A percentile compares a stretch with the other conserved stretches of the same genome.
Evolutionary conservation across 1,140 invertebrate species (phyloP).

Genomic region (Drosophila yakuba): DNA sequence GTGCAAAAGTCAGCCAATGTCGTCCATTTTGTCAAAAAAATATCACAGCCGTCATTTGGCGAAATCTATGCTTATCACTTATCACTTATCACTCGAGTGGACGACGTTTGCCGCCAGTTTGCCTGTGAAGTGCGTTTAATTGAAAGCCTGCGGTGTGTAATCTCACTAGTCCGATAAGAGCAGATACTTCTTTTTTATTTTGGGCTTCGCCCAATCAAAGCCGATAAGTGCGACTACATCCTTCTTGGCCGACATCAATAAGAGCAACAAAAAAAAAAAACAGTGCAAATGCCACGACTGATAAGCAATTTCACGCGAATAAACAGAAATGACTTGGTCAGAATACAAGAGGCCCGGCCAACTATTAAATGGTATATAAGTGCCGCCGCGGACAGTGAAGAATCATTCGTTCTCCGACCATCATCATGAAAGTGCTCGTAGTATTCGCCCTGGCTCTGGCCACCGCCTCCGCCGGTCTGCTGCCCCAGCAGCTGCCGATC

Average conservation of each 20-base stretch:
- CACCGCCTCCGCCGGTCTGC: slow-evolving; percentile 60
- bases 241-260: slow-evolving; percentile 5
- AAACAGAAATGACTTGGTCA: slow-evolving; percentile 34
- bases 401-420: slow-evolving; percentile 65
- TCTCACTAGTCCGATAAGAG: slow-evolving; percentile 35
- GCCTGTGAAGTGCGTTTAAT: slow-evolving; percentile 46
- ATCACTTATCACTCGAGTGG: slow-evolving; percentile 17
- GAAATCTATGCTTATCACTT: slow-evolving; percentile 38
- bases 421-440: slow-evolving; percentile 76
- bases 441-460: slow-evolving; percentile 71
- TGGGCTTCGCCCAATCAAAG: slow-evolving; percentile 11
- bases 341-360: slow-evolving; percentile 11
- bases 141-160: slow-evolving; percentile 41
- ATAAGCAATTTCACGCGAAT: slow-evolving; percentile 20
- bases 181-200: slow-evolving; percentile 17
- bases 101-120: slow-evolving; percentile 20
- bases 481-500: slow-evolving; percentile 48
- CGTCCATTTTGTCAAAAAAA: neutral
- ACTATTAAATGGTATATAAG: slow-evolving; percentile 48
- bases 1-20: slow-evolving; percentile 8
- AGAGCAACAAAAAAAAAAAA: neutral
- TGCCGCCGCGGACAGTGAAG: neutral
- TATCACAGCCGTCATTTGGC: slow-evolving; percentile 22
- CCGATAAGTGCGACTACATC: slow-evolving; percentile 26
- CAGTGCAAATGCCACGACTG: neutral